Percentiles rank a stretch among this genome's conserved stretches.
phyloP scores from a whole-genome alignment of 1,140 invertebrate species.

The Atta cephalotes region DNA sequence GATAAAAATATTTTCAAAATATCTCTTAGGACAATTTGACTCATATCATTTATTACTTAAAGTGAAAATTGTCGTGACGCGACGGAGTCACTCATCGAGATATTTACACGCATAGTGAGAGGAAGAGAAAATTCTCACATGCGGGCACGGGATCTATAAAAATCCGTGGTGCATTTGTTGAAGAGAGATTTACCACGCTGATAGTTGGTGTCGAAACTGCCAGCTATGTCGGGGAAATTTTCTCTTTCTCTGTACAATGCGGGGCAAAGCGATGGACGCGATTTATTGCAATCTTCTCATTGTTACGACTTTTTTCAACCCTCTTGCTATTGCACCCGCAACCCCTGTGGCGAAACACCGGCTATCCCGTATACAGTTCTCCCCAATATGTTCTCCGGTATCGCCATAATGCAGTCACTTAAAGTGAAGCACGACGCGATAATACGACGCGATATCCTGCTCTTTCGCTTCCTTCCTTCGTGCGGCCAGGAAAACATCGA shows the following conservation, averaged over 20 bases:
- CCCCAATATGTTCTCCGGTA: constrained; percentile 11
- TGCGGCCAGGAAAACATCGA: not conserved
- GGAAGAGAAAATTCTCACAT: constrained; percentile 26
- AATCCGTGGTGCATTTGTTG: constrained; percentile 58
- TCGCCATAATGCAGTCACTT: constrained; percentile 70
- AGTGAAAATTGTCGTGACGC: constrained; percentile 7
- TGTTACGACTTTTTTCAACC: constrained; percentile 32
- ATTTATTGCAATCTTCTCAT: constrained; percentile 63
- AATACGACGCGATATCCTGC: constrained; percentile 63
- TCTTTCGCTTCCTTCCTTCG: constrained; percentile 53
- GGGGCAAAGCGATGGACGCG: constrained; percentile 9
- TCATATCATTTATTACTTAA: not conserved
- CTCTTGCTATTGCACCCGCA: not conserved
- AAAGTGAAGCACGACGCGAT: constrained; percentile 68
- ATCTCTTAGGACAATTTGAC: not conserved
- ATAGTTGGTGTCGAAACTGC: constrained; percentile 33
- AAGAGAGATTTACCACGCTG: constrained; percentile 53
- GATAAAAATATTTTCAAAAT: not conserved
- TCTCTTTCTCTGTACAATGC: not conserved
- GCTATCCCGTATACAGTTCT: not conserved
- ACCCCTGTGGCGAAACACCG: not conserved
- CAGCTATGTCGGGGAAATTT: not conserved
- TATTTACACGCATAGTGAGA: too few relatives aligned
- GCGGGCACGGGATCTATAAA: constrained; percentile 52
- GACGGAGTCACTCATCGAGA: constrained; percentile 4